Base-by-base conservation (phyloP, 2,888 invertebrate genomes). In the Amorpha juglandis region DNA sequence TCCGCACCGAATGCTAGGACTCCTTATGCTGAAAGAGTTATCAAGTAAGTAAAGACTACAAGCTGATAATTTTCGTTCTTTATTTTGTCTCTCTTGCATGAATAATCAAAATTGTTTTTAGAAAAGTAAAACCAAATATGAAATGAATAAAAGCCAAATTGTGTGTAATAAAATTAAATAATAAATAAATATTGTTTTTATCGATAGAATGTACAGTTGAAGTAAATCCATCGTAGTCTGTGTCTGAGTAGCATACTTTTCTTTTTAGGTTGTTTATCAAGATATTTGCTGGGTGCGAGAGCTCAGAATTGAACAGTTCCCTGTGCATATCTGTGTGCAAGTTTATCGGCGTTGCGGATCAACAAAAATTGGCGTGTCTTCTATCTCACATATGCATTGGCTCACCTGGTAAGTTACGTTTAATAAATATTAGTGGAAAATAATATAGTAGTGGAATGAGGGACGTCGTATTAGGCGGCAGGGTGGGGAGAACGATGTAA, bases 1-100 rank as follows among this genome's bases (percentile, higher is more conserved):
- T 96, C 97, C 0, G 97, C 98, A 4, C 96, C 98, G 0, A 96
- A 96, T 66, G 95, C 96, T 0, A 95, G 96, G 64, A 95, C 95
- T 71, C 95, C 95, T n/a, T 97, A 97, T 80, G 95, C 96, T 16
- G 96, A 96, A 33, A 94, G 96, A 78, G 96, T 98, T 52, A 94
- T 98, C 69, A 97, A 91, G 93, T 93, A 78, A 86, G 89, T 83
- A 63, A 33, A 53, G n/a, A 19, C 27, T 27, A 27, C 27, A 27
- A 27, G 4, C 27, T 27, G 27, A 27, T 27, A 27, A 27, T 27
- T 27, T 27, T 27, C 4, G 27, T 27, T 3, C 27, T 27, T n/a
- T 1, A 27, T 27, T 27, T 27, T 27, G 27, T 4, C 27, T 27
- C 27, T 27, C 27, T 27, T 27, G 27, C 27, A 27, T 3, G 27